Evolutionary conservation across 2,888 invertebrate species (phyloP).

Genomic region (Gymnocheta viridis): DNA sequence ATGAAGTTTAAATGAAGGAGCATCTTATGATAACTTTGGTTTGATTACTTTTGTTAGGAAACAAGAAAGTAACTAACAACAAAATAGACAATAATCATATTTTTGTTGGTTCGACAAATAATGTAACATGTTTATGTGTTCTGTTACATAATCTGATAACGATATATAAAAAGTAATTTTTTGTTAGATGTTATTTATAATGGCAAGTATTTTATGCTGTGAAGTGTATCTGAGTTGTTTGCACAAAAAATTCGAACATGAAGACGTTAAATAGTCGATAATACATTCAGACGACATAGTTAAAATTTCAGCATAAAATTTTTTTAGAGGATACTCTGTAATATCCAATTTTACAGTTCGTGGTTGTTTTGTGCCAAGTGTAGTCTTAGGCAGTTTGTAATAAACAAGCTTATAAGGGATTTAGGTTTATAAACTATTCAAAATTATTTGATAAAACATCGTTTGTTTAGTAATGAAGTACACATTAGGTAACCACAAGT

Average conservation of each 20-base stretch:
- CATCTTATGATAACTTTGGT: conserved; percentile 36
- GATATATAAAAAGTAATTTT: conserved; percentile 6
- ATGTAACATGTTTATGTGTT: conserved; percentile 27
- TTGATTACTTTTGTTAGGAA: conserved; percentile 44
- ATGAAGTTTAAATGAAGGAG: conserved; percentile 27
- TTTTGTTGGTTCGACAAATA: conserved; percentile 55
- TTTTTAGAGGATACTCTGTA: too few species aligned
- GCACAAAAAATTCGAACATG: not conserved
- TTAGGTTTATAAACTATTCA: too few species aligned
- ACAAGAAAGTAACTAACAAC: conserved; percentile 5
- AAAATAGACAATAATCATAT: not conserved
- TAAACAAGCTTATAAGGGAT: too few species aligned
- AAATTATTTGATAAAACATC: too few species aligned
- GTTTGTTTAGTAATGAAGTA: too few species aligned
- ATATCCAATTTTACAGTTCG: too few species aligned
- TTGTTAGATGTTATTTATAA: not conserved
- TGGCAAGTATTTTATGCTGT: not conserved
- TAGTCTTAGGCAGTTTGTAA: too few species aligned
- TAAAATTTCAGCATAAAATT: too few species aligned
- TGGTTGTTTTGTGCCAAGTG: too few species aligned
- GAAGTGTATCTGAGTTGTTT: not conserved
- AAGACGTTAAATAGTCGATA: too few species aligned
- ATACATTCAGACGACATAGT: too few species aligned
- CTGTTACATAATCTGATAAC: conserved; percentile 40
- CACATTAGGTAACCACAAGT: too few species aligned